Conservation (phyloP, 2,113 vertebrate genomes). For the Dascyllus trimaculatus region DNA sequence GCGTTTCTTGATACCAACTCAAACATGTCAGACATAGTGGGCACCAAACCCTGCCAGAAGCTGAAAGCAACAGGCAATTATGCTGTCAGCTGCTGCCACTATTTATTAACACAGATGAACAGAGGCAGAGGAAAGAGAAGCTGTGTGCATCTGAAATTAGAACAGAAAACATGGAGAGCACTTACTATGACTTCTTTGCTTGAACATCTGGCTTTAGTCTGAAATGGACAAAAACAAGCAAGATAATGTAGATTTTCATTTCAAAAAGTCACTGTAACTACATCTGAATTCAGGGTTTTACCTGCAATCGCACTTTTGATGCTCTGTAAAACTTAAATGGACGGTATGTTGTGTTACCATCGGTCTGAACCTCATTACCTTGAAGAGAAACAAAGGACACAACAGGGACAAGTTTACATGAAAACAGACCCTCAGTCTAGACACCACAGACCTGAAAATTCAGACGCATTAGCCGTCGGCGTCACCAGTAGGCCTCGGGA, state of each 20-base stretch:
- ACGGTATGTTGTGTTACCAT: slow-evolving; percentile 57
- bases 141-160: not conserved
- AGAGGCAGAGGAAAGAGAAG: not conserved
- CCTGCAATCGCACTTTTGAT: slow-evolving; percentile 81
- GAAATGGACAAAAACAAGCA: slow-evolving; percentile 51
- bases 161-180: slow-evolving; percentile 53
- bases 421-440: not conserved
- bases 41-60: not conserved
- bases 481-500: no score
- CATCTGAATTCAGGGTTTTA: slow-evolving; percentile 43
- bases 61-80: no score
- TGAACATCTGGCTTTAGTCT: slow-evolving; percentile 92
- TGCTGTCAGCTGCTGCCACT: no score
- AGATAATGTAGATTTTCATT: not conserved
- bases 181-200: slow-evolving; percentile 93
- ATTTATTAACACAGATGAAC: no score
- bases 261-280: not conserved
- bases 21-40: no score
- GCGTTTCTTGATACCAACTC: no score
- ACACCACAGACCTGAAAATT: not conserved
- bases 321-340: slow-evolving; percentile 79
- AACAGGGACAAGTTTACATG: slow-evolving; percentile 16
- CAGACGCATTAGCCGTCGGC: no score
- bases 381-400: slow-evolving; percentile 26
- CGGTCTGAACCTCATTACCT: slow-evolving; percentile 75